Base-by-base conservation (phyloP, 2,113 vertebrate species). In the Danionella cerebrum region DNA sequence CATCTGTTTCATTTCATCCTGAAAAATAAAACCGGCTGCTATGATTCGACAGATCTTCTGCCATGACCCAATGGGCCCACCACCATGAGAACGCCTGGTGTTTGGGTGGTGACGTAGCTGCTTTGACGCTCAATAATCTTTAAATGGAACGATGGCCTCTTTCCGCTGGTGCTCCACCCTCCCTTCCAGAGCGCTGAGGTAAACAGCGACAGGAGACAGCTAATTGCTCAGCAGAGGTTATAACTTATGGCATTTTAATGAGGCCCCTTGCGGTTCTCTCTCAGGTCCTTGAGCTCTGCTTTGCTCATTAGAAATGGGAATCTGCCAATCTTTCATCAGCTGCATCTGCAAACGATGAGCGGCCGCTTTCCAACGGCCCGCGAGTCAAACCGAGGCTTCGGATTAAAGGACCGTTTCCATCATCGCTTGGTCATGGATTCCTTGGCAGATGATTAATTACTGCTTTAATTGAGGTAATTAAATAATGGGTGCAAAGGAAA, bases 251-350 rank as follows among this genome's bases (percentile, higher is more conserved):
- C 59, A 68, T 57, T 65, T 80, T 82, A 83, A 84, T 82, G 81
- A 85, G 75, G 77, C 69, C 64, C 47, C 35, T 66, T 53, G 48
- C 76, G 78, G 83, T 84, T 79, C 83, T 80, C 71, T 71, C 71
- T 47, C 10, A 44, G 60, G 21, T 69, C 70, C 70, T 47, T 31
- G 69, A 41, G 50, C 55, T 45, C 76, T 76, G 45, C 70, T 51
- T 42, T 67, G 70, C 78, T 81, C 78, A 84, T 85, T 83, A 83
- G 55, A 11, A 77, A 69, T 13, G 65, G 70, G 75, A 78, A 75
- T 80, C 67, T 69, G 72, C 71, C 78, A 74, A 53, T 82, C 76
- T 74, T 66, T 72, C 65, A 22, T 67, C 16, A 38, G 41, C 36
- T 65, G 41, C 14, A 45, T 74, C 35, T 69, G 44, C 41, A 54